A percentile compares a stretch with the other conserved stretches of the same genome.
phyloP scores from a whole-genome alignment of 2,113 vertebrate species.

The Isichthys henryi region DNA sequence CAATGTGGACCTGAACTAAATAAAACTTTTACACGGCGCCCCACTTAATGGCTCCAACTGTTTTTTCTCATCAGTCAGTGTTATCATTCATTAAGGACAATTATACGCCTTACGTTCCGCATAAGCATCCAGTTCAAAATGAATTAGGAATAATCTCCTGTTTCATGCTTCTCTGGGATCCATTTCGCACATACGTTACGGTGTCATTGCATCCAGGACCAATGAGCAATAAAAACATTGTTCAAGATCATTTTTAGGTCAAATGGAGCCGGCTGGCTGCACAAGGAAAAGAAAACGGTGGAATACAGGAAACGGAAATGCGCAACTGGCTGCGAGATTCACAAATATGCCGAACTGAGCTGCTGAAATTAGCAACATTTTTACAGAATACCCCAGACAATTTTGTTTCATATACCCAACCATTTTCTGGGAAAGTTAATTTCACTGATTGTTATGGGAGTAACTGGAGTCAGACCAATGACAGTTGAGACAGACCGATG shows the following conservation, averaged over 20 bases:
- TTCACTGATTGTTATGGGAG: not conserved
- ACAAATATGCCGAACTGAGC: not conserved
- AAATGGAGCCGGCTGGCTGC: not conserved
- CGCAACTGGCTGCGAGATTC: not conserved
- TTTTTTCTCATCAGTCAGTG: slow-evolving; percentile 5
- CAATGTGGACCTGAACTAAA: slow-evolving; percentile 6
- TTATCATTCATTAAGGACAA: slow-evolving; percentile 5
- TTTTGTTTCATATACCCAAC: not conserved
- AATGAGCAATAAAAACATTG: not conserved
- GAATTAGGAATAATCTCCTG: not conserved
- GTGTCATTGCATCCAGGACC: not conserved
- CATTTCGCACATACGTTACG: not conserved
- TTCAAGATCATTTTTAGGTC: not conserved
- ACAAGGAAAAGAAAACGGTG: not conserved
- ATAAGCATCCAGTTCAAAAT: not conserved
- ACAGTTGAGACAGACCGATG: not conserved
- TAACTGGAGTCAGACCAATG: not conserved
- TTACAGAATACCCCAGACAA: not conserved
- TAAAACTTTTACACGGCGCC: not conserved
- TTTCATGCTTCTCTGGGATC: not conserved
- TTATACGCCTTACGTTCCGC: not conserved
- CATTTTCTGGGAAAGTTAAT: not conserved
- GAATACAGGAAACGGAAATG: not conserved
- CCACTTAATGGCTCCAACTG: not conserved
- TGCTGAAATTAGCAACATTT: not conserved